These are phyloP conservation scores for Rhamnusium bicolor DNA, from an alignment of 2,888 invertebrate species.

Conservation along the genomic window DNA sequence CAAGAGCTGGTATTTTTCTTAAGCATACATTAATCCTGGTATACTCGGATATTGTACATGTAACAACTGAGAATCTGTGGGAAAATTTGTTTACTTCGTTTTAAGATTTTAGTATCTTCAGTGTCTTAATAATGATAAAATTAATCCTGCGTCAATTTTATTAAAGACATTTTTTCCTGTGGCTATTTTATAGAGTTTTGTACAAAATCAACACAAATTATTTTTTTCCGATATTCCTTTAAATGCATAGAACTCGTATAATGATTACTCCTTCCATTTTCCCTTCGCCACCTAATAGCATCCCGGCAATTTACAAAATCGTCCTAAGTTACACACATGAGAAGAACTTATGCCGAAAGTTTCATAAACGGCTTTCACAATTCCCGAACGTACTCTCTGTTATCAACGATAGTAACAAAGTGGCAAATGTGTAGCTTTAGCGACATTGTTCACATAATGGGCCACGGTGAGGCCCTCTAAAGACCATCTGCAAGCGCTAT, in stretches of 20 bases:
- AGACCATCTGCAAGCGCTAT: background rate
- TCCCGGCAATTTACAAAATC: background rate
- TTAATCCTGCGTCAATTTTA: no score
- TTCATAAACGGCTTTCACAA: background rate
- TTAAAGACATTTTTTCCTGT: no score
- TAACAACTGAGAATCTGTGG: no score
- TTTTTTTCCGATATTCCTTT: no score
- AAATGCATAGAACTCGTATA: background rate
- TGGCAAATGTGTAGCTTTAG: background rate
- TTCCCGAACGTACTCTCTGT: conserved; percentile 12
- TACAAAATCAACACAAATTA: no score
- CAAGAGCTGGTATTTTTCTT: no score
- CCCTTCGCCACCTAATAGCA: background rate
- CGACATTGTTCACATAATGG: conserved; percentile 17
- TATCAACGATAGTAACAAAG: conserved; percentile 9
- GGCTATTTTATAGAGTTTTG: no score
- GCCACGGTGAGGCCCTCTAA: background rate
- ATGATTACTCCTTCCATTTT: background rate
- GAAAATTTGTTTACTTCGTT: no score
- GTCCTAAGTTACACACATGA: background rate
- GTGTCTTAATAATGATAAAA: no score
- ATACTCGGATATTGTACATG: no score
- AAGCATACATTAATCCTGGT: no score
- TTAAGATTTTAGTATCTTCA: no score
- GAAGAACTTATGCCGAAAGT: background rate